These are phyloP conservation scores for Caenorhabditis becei DNA, from an alignment of 2,888 invertebrate species.

Conservation along the genomic window DNA sequence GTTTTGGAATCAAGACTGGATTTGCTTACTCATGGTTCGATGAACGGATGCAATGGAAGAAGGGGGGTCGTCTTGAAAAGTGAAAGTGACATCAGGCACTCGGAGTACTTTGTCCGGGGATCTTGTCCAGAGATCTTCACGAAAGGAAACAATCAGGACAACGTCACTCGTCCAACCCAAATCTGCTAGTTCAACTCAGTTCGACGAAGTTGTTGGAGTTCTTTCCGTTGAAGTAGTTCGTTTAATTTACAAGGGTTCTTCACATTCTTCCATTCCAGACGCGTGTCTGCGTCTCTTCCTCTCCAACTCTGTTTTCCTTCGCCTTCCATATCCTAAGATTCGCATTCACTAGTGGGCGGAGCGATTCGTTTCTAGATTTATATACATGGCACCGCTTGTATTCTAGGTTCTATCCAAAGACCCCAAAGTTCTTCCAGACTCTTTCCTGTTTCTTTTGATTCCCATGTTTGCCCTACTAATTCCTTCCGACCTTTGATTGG, in stretches of 20 bases:
- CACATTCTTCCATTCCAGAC: slow-evolving; percentile 41
- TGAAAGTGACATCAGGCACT: slow-evolving; percentile 30
- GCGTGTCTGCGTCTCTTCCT: slow-evolving; percentile 31
- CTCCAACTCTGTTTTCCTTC: slow-evolving; percentile 34
- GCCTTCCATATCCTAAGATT: slow-evolving; percentile 50
- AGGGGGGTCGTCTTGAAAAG: neutral
- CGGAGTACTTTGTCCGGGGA: neutral
- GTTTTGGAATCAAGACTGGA: neutral
- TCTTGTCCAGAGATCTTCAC: neutral
- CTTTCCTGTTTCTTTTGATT: slow-evolving; percentile 5
- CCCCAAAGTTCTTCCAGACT: slow-evolving; percentile 18
- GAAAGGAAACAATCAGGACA: slow-evolving; percentile 21
- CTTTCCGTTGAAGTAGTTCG: slow-evolving; percentile 12
- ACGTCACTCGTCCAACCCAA: slow-evolving; percentile 22
- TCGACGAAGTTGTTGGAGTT: slow-evolving; percentile 8
- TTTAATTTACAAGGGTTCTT: slow-evolving; percentile 38
- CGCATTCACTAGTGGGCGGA: slow-evolving; percentile 46
- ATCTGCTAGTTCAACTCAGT: slow-evolving; percentile 4
- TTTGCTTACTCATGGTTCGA: slow-evolving; percentile 22
- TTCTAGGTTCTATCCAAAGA: neutral
- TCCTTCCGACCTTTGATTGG: slow-evolving; percentile 14
- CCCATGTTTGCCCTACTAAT: neutral
- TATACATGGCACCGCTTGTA: slow-evolving; percentile 44
- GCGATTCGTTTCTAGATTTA: slow-evolving; percentile 47
- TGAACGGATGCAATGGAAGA: neutral